Base-by-base conservation (phyloP, 2,888 invertebrate genomes). In the Ischnus inquisitorius region DNA sequence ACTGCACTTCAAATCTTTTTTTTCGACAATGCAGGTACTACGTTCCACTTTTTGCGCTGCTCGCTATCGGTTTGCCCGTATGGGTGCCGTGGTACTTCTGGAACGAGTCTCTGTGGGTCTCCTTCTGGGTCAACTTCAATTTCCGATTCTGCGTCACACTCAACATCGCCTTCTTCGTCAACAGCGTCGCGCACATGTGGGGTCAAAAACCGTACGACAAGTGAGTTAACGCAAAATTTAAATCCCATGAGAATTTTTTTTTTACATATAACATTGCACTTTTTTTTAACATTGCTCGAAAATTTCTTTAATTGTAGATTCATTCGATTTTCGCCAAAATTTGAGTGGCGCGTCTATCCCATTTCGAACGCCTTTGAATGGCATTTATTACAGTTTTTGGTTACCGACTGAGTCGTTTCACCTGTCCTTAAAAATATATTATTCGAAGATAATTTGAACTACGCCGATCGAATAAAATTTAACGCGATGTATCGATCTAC, bases 111-210 rank as follows among this genome's bases (percentile, higher is more conserved):
- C 92, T 97, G 12, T 95, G 96, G 94, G 96, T 95, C 88, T 96
- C 98, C 3, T 98, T 98, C 94, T 97, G 97, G 95, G 95, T 98
- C 8, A 96, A 97, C 90, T 97, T 97, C 91, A 96, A 97, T 85
- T 95, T 96, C 87, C 95, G 99, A 68, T 99, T 98, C 94, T 96
- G 96, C 75, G 94, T 96, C 86, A 97, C 97, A 0, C 95, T 99
- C 8, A 98, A 99, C 94, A 97, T 97, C 87, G 99, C 99, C 0
- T 99, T 97, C 95, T 96, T 97, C 89, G 98, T 99, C n/a, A 99
- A 99, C 93, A 98, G 98, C 92, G 97, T 97, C 12, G 98, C 99
- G 0, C 99, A 99, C 92, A 96, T 98, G 95, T 98, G 97, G 96
- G 98, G 98, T n/a, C 96, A 96, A 88, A 96, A 96, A 91, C 98